Base-by-base conservation (phyloP, 2,113 vertebrate species). In the Pterocles orientalis region DNA sequence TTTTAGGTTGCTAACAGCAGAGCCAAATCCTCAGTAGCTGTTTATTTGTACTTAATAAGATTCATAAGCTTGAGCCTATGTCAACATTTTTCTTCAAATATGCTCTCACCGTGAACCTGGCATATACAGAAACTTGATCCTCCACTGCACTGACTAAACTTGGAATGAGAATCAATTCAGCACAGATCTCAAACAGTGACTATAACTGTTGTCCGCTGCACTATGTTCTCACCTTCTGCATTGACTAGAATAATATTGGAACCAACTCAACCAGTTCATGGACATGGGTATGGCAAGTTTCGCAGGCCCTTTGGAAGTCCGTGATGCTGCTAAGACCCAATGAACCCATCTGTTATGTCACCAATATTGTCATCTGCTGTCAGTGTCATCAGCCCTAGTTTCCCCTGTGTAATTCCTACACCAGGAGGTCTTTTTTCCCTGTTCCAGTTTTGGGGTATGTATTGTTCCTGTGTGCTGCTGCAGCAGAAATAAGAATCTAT, bases 61-160 rank as follows among this genome's bases (percentile, higher is more conserved):
- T 8, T 80, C 65, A 85, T 29, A 25, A 95, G 18, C 36, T 43
- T 65, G 43, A 86, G 47, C 43, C 33, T 83, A 11, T 57, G 60
- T 80, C 82, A 95, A 85, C 18, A 61, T 69, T 92, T 86, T 92
- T 68, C 73, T 88, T 91, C 47, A 82, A 87, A 80, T 28, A 39
- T 11, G 18, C 36, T 90, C 64, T 92, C 47, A 23, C 36, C 23
- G 26, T 90, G 76, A 92, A 81, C 82, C 60, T 83, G 43, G 18
- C 24, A 39, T 17, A 54, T 34, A 60, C 16, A 82, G 82, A 92
- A 91, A 77, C 29, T 51, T 82, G 62, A 90, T 82, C 71, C 68
- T 64, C 71, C 66, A 56, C 14, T 54, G 41, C 64, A 41, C 11
- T 73, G n/a, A 29, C 66, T 91, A 14, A 70, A 80, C 25, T 9